Conservation (phyloP, 1,140 invertebrate species). For the Hormaphis cornu region DNA sequence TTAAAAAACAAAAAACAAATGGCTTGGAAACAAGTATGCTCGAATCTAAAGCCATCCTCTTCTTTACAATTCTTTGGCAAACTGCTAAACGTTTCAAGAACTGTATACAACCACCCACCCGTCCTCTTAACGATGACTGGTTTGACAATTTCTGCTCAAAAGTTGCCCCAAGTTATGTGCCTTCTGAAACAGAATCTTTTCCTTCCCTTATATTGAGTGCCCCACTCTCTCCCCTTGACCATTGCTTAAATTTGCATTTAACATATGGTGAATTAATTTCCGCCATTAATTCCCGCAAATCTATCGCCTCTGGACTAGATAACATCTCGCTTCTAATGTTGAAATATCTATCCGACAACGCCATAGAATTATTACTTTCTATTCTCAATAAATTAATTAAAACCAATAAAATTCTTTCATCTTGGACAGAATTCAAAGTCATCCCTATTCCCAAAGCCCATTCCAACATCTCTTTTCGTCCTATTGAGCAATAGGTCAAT, state of each 20-base stretch:
- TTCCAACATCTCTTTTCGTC: not conserved
- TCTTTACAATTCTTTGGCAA: not conserved
- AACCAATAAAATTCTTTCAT: not conserved
- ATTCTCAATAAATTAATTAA: not conserved
- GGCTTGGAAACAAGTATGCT: not conserved
- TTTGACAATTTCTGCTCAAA: not conserved
- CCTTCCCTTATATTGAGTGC: not conserved
- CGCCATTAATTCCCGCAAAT: not conserved
- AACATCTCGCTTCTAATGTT: not conserved
- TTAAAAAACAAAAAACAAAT: not conserved
- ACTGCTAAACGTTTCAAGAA: not conserved
- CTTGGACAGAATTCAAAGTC: not conserved
- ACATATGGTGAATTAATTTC: not conserved
- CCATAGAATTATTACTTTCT: not conserved
- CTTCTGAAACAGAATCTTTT: not conserved
- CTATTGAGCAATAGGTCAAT: not conserved
- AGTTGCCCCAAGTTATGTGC: not conserved
- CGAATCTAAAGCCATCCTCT: not conserved
- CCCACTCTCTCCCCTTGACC: not conserved
- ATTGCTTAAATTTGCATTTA: not conserved
- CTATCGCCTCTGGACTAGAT: not conserved
- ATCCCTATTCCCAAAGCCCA: not conserved
- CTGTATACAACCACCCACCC: not conserved
- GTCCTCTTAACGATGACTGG: not conserved
- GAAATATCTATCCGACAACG: not conserved